Conservation (phyloP, 2,797 vertebrate species). For the Sebastes matsubarae region DNA sequence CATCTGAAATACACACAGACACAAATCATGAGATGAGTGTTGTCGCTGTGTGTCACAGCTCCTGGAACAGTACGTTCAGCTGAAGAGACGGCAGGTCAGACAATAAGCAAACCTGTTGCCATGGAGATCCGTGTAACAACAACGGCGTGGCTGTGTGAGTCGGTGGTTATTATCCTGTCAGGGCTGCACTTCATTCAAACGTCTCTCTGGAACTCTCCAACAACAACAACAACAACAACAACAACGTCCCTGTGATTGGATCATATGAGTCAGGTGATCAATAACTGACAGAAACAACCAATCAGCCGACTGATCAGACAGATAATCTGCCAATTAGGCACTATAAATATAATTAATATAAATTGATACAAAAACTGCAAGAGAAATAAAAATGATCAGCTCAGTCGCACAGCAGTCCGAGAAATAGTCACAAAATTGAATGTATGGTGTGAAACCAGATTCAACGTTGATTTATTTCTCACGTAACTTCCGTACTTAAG, state of each 20-base stretch:
- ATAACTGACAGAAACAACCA: not conserved
- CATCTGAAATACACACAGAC: not conserved
- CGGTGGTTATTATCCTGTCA: conserved; percentile 1
- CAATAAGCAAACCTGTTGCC: conserved; percentile 18
- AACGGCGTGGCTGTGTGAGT: not conserved
- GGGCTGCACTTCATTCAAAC: not conserved
- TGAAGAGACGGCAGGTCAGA: conserved; percentile 10
- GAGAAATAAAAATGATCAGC: not conserved
- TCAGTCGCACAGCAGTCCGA: too few species aligned
- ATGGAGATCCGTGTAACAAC: conserved; percentile 1
- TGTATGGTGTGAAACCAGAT: too few species aligned
- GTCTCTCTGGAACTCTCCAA: not conserved
- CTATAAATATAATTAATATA: not conserved
- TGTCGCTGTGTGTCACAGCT: not conserved
- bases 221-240: not conserved
- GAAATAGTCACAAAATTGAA: too few species aligned
- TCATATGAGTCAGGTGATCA: not conserved
- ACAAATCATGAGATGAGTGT: not conserved
- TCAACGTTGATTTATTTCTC: too few species aligned
- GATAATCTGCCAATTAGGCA: not conserved
- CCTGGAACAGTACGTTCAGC: not conserved
- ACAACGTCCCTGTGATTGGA: not conserved
- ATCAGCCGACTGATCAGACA: not conserved
- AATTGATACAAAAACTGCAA: not conserved
- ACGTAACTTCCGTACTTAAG: too few species aligned